Conservation (phyloP, 2,888 invertebrate genomes). For the Calliphora vomitoria region DNA sequence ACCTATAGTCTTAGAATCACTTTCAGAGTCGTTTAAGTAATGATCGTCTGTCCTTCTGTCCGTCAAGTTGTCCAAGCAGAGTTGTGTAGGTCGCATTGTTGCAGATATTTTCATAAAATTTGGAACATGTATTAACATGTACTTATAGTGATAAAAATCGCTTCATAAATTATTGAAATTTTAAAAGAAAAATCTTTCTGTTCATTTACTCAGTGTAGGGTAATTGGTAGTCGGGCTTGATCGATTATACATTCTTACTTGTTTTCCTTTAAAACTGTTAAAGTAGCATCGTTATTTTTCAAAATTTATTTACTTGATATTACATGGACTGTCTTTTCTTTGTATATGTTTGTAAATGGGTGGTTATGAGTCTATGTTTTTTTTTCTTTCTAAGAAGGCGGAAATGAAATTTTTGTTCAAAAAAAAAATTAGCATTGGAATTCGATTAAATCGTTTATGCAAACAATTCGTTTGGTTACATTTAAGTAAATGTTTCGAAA, state of each 20-base stretch:
- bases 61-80: too few relatives aligned
- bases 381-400: conserved; percentile 72
- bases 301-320: conserved; percentile 65
- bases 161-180: background rate
- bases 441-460: conserved; percentile 84
- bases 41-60: too few relatives aligned
- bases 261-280: conserved; percentile 23
- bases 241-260: too few relatives aligned
- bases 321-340: background rate
- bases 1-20: too few relatives aligned
- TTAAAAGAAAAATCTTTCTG: too few relatives aligned
- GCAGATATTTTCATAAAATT: too few relatives aligned
- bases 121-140: too few relatives aligned
- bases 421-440: conserved; percentile 82
- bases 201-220: too few relatives aligned
- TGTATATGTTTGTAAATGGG: background rate
- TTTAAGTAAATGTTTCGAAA: conserved; percentile 68
- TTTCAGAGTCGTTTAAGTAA: too few relatives aligned
- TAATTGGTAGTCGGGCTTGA: too few relatives aligned
- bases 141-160: too few relatives aligned
- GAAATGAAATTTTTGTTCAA: conserved; percentile 82
- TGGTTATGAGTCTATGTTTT: background rate
- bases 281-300: conserved; percentile 66
- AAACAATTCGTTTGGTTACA: conserved; percentile 79
- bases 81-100: too few relatives aligned